These are phyloP conservation scores for Phycodurus eques DNA, from an alignment of 2,113 vertebrate species.

Conservation along the genomic window DNA sequence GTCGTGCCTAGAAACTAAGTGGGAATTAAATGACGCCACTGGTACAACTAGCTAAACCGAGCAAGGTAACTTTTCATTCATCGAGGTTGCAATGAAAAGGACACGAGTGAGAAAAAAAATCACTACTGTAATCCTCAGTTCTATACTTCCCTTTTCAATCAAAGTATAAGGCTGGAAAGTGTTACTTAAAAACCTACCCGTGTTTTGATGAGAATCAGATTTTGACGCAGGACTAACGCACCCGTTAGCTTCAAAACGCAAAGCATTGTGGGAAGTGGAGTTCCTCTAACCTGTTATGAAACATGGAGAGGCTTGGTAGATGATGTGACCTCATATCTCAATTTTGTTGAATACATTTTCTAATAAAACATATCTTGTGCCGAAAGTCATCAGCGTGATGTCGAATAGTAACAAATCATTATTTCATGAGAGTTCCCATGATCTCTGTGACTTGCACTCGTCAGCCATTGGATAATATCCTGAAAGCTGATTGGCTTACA, in stretches of 20 bases:
- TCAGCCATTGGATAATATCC: conserved; percentile 41
- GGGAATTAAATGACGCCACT: too few relatives aligned
- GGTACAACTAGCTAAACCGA: neutral
- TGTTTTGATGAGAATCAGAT: conserved; percentile 42
- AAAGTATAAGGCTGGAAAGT: neutral
- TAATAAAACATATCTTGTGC: neutral
- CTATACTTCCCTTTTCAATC: neutral
- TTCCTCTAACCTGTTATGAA: neutral
- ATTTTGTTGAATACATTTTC: neutral
- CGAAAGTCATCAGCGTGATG: neutral
- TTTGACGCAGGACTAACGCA: conserved; percentile 41
- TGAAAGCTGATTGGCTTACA: conserved; percentile 51
- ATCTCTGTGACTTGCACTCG: neutral
- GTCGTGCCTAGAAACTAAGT: too few relatives aligned
- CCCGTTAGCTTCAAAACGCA: rapidly evolving
- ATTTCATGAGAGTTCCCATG: neutral
- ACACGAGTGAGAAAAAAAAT: neutral
- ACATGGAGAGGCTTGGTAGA: neutral
- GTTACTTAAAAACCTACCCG: conserved; percentile 34
- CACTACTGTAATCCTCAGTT: neutral
- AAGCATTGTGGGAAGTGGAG: neutral
- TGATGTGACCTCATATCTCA: neutral
- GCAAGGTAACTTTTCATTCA: neutral
- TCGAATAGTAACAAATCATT: neutral
- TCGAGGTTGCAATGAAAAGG: neutral